A percentile compares a stretch with the other conserved stretches of the same genome.
These are phyloP conservation scores for Rousettus madagascariensis DNA, from an alignment of 2,797 vertebrate genomes.

Conservation along the genomic window DNA sequence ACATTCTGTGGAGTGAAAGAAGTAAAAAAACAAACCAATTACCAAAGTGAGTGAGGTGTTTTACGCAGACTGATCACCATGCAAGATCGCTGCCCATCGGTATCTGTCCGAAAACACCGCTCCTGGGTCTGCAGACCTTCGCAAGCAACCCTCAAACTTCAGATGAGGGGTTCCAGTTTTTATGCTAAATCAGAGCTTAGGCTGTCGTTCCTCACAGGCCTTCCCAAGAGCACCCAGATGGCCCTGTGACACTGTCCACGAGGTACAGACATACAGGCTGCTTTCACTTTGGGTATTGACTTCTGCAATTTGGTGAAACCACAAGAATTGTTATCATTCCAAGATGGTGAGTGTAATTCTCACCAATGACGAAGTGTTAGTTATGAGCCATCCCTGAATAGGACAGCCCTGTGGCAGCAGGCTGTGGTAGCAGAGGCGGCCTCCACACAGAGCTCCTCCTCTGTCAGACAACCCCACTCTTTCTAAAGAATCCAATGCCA, in stretches of 20 bases:
- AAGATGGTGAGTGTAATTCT: not conserved
- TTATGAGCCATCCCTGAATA: not conserved
- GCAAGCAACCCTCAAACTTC: not conserved
- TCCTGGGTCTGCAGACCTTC: not conserved
- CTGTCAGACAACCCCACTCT: not conserved
- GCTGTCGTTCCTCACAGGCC: not conserved
- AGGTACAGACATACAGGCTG: accelerated
- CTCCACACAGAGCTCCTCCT: not conserved
- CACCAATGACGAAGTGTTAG: not conserved
- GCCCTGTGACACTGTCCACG: not conserved
- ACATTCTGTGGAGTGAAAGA: not conserved
- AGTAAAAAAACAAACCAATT: not conserved
- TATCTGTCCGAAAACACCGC: not conserved
- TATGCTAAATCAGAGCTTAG: not conserved
- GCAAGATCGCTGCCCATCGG: not conserved
- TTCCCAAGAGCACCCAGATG: not conserved
- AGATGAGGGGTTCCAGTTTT: not conserved
- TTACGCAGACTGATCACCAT: not conserved
- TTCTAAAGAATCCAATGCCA: not conserved
- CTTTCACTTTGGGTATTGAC: not conserved
- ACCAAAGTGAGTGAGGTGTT: too few relatives aligned
- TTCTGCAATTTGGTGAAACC: not conserved
- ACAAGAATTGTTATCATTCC: not conserved
- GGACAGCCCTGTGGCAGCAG: not conserved
- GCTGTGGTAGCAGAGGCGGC: not conserved